Evolutionary conservation across 2,888 invertebrate species (phyloP).

Genomic region (Diarsia mendica): DNA sequence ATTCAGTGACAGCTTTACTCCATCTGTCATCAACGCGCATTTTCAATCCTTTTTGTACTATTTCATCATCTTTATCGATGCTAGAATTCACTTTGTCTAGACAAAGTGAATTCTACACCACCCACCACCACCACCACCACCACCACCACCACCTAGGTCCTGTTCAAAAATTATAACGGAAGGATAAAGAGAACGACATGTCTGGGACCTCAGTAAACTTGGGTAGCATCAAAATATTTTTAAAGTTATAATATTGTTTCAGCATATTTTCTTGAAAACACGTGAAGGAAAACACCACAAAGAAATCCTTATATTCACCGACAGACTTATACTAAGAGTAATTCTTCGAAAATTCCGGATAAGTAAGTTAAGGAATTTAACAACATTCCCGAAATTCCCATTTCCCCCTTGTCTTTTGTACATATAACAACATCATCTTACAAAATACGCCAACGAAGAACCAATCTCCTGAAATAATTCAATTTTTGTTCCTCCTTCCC

Average conservation of each 20-base stretch:
- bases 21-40: too few species aligned
- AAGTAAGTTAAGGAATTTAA: conserved; percentile 26
- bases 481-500: conserved; percentile 39
- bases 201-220: not conserved
- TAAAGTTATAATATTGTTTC: not conserved
- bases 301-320: not conserved
- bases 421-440: conserved; percentile 39
- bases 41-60: too few species aligned
- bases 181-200: too few species aligned
- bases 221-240: not conserved
- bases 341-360: not conserved
- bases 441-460: conserved; percentile 51
- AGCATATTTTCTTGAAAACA: not conserved
- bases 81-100: not conserved
- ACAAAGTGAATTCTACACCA: too few species aligned
- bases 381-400: conserved; percentile 19
- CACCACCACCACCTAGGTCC: too few species aligned
- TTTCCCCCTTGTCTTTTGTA: conserved; percentile 9
- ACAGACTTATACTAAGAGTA: conserved; percentile 6
- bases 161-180: not conserved
- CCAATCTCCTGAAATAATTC: conserved; percentile 58
- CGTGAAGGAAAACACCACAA: not conserved
- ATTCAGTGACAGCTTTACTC: too few species aligned
- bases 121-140: too few species aligned
- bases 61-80: too few species aligned